Conservation (phyloP, 2,797 vertebrate genomes). For the Hyperoplus lanceolatus region DNA sequence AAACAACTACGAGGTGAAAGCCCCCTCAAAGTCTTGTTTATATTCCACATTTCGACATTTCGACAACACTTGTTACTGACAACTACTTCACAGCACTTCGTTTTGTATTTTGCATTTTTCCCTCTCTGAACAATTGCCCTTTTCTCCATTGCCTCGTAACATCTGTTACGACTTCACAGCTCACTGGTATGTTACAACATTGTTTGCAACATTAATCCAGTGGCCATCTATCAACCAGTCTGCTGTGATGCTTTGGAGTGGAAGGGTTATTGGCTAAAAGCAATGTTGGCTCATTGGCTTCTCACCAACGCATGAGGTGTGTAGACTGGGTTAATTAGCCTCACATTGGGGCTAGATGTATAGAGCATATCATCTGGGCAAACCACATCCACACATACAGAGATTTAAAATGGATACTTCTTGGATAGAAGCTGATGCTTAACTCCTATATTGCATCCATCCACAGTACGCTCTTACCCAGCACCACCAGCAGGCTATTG, state of each 20-base stretch:
- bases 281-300: constrained; percentile 25
- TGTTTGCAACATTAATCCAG: constrained; percentile 12
- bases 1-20: too few relatives aligned
- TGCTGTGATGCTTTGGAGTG: neutral
- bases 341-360: neutral
- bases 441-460: neutral
- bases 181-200: constrained; percentile 27
- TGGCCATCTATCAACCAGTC: constrained; percentile 12
- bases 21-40: too few relatives aligned
- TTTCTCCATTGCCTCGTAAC: neutral
- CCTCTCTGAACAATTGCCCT: neutral
- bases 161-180: neutral
- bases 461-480: neutral
- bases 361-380: neutral
- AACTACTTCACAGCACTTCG: neutral
- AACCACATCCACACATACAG: neutral
- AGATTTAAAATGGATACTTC: neutral
- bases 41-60: too few relatives aligned
- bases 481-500: neutral
- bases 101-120: neutral
- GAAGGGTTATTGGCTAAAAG: constrained; percentile 23
- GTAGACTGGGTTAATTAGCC: constrained; percentile 20
- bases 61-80: neutral
- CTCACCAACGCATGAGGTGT: neutral
- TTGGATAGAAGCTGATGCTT: neutral